Conservation (phyloP, 1,140 invertebrate species). For the Samia ricini region DNA sequence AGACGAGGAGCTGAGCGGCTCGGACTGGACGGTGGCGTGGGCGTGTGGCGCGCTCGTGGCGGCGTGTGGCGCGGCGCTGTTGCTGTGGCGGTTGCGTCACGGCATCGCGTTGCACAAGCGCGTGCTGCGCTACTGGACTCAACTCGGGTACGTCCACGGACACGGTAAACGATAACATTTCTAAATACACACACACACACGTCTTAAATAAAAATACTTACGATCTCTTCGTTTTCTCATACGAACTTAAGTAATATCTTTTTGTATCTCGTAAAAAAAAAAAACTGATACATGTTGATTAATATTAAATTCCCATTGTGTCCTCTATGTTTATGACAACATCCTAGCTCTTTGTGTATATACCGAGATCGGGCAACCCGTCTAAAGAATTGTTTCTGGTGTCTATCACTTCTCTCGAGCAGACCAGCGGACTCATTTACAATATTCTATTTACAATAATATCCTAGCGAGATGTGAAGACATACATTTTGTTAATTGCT, state of each 20-base stretch:
- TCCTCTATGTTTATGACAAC: conserved; percentile 25
- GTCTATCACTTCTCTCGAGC: conserved; percentile 25
- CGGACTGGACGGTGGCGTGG: conserved; percentile 15
- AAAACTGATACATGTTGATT: too few species aligned
- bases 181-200: too few species aligned
- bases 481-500: conserved; percentile 16
- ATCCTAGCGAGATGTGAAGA: conserved; percentile 8
- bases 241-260: too few species aligned
- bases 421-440: conserved; percentile 17
- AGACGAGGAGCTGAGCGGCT: conserved; percentile 11
- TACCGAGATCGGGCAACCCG: conserved; percentile 21
- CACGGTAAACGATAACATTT: too few species aligned
- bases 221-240: too few species aligned
- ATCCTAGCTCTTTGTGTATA: conserved; percentile 20
- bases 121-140: conserved; percentile 14
- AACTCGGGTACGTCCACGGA: conserved; percentile 9
- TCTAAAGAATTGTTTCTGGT: conserved; percentile 28
- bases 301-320: conserved; percentile 26
- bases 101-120: conserved; percentile 1
- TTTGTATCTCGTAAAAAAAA: too few species aligned
- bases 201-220: too few species aligned
- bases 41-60: conserved; percentile 18
- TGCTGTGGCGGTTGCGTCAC: conserved; percentile 5
- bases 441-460: conserved; percentile 23
- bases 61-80: conserved; percentile 8